phyloP scores from a whole-genome alignment of 92 coral and sea anemone species.

The Desmophyllum pertusum region DNA sequence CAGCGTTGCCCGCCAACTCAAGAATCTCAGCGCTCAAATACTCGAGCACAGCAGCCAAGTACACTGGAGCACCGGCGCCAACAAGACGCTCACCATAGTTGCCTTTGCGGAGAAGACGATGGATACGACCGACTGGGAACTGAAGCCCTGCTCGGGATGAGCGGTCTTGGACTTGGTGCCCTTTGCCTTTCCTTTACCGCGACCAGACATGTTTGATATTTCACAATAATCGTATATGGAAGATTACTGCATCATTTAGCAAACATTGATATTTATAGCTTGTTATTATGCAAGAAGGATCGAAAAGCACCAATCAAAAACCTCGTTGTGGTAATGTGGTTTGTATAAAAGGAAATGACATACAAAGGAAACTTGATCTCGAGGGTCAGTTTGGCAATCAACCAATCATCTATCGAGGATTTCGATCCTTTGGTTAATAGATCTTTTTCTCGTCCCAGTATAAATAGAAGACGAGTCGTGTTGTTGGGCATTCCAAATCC shows the following conservation, averaged over 20 bases:
- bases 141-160: slow-evolving; percentile 68
- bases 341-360: slow-evolving; percentile 14
- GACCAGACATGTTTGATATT: slow-evolving; percentile 69
- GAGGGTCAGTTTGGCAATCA: not conserved
- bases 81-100: slow-evolving; percentile 58
- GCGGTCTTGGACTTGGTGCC: slow-evolving; percentile 66
- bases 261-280: too few species aligned
- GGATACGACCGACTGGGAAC: slow-evolving; percentile 66
- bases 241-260: too few species aligned
- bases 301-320: slow-evolving; percentile 34
- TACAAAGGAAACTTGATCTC: slow-evolving; percentile 4
- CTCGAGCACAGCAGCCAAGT: too few species aligned
- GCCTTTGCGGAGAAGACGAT: slow-evolving; percentile 58
- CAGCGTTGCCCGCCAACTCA: too few species aligned
- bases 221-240: too few species aligned
- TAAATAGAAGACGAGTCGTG: slow-evolving; percentile 6
- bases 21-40: too few species aligned
- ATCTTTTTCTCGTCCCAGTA: not conserved
- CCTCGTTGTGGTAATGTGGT: not conserved
- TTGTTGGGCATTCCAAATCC: not conserved
- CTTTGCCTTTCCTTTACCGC: slow-evolving; percentile 80
- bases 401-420: slow-evolving; percentile 27
- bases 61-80: too few species aligned
- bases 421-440: slow-evolving; percentile 36
- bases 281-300: not conserved